Evolutionary conservation across 2,888 invertebrate genomes (phyloP).

Genomic region (Orchesellides sinensis): DNA sequence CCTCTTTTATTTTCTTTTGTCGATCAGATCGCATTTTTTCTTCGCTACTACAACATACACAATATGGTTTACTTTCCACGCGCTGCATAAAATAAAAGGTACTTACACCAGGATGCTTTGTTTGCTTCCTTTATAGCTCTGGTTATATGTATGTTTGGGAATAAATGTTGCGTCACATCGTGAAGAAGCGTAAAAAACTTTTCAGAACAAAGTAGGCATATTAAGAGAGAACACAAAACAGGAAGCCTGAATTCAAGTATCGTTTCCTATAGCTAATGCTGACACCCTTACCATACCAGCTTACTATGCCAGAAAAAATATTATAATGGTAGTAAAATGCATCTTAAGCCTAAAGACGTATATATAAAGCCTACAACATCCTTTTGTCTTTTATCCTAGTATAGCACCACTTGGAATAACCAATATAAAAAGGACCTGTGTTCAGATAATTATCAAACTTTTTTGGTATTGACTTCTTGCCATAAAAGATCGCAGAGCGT

Average conservation of each 20-base stretch:
- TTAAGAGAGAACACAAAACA: constrained; percentile 47
- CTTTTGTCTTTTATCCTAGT: constrained; percentile 21
- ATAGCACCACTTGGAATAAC: constrained; percentile 13
- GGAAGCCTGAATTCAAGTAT: constrained; percentile 48
- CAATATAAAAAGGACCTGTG: constrained; percentile 60
- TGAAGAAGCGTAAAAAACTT: constrained; percentile 34
- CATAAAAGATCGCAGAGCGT: constrained; percentile 53
- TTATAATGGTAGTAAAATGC: too few species aligned
- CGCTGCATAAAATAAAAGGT: neutral
- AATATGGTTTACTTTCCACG: neutral
- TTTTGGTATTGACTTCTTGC: constrained; percentile 61
- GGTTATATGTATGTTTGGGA: neutral
- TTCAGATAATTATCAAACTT: constrained; percentile 65
- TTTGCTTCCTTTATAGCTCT: constrained; percentile 31
- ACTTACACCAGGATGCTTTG: constrained; percentile 16
- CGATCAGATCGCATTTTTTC: constrained; percentile 64
- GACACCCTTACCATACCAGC: too few species aligned
- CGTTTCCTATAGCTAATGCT: constrained; percentile 29
- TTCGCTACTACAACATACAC: constrained; percentile 22
- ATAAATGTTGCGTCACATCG: constrained; percentile 63
- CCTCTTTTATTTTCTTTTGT: constrained; percentile 62
- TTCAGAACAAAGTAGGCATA: constrained; percentile 51
- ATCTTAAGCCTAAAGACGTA: neutral
- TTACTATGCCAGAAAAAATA: too few species aligned
- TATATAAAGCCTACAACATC: neutral